These are phyloP conservation scores for Hylyphantes graminicola DNA, from an alignment of 1,140 invertebrate species.

Conservation along the genomic window DNA sequence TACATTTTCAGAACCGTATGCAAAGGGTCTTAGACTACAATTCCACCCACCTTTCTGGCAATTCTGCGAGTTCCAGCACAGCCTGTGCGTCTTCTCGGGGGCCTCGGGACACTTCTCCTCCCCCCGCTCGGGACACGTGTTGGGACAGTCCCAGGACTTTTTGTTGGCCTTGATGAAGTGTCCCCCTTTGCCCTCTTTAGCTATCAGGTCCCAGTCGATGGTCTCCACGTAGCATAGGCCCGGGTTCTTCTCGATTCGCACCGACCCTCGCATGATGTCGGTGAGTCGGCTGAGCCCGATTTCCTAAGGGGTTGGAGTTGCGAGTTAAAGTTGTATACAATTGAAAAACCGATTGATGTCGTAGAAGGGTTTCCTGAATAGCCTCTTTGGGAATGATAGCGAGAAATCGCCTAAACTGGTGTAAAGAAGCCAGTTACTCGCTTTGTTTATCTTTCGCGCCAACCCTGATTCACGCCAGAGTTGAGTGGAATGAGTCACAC, in stretches of 20 bases:
- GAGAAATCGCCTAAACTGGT: too few species aligned
- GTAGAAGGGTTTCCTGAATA: too few species aligned
- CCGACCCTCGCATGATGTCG: constrained; percentile 82
- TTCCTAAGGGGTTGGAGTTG: constrained; percentile 70
- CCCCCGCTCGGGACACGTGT: constrained; percentile 70
- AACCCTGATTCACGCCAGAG: too few species aligned
- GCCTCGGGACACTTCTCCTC: constrained; percentile 26
- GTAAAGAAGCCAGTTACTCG: too few species aligned
- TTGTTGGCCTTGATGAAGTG: constrained; percentile 75
- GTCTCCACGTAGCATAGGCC: constrained; percentile 88
- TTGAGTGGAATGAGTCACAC: too few species aligned
- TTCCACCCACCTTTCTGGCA: constrained; percentile 67
- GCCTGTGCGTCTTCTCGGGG: constrained; percentile 43
- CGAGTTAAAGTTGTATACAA: not conserved
- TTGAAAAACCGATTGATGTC: constrained; percentile 1
- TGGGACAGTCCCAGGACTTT: constrained; percentile 74
- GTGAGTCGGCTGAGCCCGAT: constrained; percentile 85
- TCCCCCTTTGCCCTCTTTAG: constrained; percentile 70
- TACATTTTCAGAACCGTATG: too few species aligned
- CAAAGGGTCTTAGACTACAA: not conserved
- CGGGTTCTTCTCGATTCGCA: constrained; percentile 89
- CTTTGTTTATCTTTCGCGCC: too few species aligned
- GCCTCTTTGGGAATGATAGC: too few species aligned
- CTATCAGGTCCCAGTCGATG: constrained; percentile 87
- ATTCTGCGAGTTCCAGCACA: constrained; percentile 81